These are phyloP conservation scores for Proterorhinus semilunaris DNA, from an alignment of 2,113 vertebrate genomes.

Conservation along the genomic window DNA sequence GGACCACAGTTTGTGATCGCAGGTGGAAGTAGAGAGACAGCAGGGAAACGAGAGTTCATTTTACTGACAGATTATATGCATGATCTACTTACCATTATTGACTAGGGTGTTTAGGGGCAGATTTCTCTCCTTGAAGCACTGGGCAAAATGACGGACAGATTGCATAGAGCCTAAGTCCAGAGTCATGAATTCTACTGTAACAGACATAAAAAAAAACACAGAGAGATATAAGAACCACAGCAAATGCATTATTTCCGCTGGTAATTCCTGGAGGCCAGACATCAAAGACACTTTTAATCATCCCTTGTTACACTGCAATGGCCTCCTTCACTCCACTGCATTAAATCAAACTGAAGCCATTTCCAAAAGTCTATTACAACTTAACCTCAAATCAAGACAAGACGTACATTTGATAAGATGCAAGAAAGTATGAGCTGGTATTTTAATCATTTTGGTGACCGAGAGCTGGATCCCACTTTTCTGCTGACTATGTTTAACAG, in stretches of 20 bases:
- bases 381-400: conserved; percentile 31
- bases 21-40: too few species aligned
- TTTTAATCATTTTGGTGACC: not conserved
- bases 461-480: not conserved
- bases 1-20: too few species aligned
- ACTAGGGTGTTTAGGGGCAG: conserved; percentile 83
- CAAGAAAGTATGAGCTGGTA: conserved; percentile 10
- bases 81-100: conserved; percentile 86
- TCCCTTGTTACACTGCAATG: conserved; percentile 28
- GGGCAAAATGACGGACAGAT: conserved; percentile 82
- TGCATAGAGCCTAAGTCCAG: conserved; percentile 85
- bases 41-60: too few species aligned
- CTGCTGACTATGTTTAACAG: not conserved
- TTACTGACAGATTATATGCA: not conserved
- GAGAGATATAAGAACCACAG: conserved; percentile 35
- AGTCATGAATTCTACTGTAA: conserved; percentile 84
- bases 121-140: conserved; percentile 76
- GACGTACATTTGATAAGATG: conserved; percentile 35
- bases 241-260: conserved; percentile 60
- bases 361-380: conserved; percentile 43
- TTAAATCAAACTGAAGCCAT: conserved; percentile 40
- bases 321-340: conserved; percentile 22
- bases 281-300: conserved; percentile 67
- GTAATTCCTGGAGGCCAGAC: conserved; percentile 43
- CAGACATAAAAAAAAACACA: conserved; percentile 18